Evolutionary conservation across 2,797 vertebrate genomes (phyloP).

Genomic region (Miichthys miiuy): DNA sequence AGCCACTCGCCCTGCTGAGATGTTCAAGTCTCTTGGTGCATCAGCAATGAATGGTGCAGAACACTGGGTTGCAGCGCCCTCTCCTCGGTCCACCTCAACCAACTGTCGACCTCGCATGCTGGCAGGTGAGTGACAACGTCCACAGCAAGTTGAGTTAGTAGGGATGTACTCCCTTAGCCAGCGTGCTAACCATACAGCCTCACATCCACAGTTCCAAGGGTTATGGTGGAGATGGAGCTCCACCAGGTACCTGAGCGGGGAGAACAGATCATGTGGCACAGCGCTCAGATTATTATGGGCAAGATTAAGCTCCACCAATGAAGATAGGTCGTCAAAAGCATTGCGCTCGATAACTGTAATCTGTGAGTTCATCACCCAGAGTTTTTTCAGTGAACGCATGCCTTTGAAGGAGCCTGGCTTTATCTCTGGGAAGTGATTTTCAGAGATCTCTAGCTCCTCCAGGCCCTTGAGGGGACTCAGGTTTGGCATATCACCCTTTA

Average conservation of each 20-base stretch:
- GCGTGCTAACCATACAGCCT: slow-evolving; percentile 95
- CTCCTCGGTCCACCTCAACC: slow-evolving; percentile 94
- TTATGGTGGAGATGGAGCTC: slow-evolving; percentile 98
- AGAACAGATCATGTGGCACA: slow-evolving; percentile 95
- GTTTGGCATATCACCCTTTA: slow-evolving; percentile 95
- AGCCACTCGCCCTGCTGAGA: slow-evolving; percentile 94
- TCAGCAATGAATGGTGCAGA: slow-evolving; percentile 97
- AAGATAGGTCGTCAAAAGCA: slow-evolving; percentile 93
- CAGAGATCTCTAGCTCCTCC: slow-evolving; percentile 98
- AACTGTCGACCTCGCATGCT: slow-evolving; percentile 94
- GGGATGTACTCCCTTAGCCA: slow-evolving; percentile 97
- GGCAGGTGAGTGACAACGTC: slow-evolving; percentile 93
- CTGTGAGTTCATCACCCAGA: slow-evolving; percentile 99
- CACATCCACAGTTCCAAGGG: slow-evolving; percentile 97
- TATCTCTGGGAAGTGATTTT: slow-evolving; percentile 94
- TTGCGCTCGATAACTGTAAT: slow-evolving; percentile 94
- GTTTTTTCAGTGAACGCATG: slow-evolving; percentile 92
- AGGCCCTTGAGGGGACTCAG: slow-evolving; percentile 93
- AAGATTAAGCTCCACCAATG: slow-evolving; percentile 95
- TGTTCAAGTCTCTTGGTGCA: slow-evolving; percentile 94
- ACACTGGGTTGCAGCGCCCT: slow-evolving; percentile 92
- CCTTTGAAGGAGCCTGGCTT: slow-evolving; percentile 94
- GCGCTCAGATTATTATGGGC: slow-evolving; percentile 98
- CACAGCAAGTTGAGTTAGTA: slow-evolving; percentile 97
- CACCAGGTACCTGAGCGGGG: slow-evolving; percentile 93